Conservation (phyloP, 2,888 invertebrate genomes). For the Cordilura impudica region DNA sequence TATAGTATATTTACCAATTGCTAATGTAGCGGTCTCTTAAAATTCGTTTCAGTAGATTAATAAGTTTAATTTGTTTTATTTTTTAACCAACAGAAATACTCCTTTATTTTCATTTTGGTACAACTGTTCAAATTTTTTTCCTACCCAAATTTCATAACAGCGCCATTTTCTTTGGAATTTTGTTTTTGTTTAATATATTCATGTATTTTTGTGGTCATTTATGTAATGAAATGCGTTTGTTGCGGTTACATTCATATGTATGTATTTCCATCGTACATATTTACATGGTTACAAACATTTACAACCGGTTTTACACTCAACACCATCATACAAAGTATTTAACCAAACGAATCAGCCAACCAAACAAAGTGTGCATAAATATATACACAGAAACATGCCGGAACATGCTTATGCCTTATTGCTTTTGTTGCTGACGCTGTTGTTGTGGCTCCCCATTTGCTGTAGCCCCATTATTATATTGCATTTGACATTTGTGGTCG, state of each 20-base stretch:
- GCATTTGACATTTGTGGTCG: constrained; percentile 65
- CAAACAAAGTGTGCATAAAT: constrained; percentile 2
- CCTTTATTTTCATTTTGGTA: background rate
- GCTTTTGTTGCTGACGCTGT: background rate
- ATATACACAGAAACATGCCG: background rate
- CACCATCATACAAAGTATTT: background rate
- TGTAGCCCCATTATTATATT: constrained; percentile 59
- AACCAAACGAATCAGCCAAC: background rate
- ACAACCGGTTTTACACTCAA: background rate
- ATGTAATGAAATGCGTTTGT: constrained; percentile 60
- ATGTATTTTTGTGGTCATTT: constrained; percentile 52
- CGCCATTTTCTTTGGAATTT: background rate
- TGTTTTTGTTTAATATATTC: constrained; percentile 26
- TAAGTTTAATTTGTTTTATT: background rate
- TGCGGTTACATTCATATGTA: constrained; percentile 57
- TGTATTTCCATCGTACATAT: constrained; percentile 31
- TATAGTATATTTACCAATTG: too few species aligned
- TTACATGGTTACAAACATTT: too few species aligned
- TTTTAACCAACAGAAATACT: constrained; percentile 11
- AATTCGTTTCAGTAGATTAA: background rate
- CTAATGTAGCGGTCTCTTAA: background rate
- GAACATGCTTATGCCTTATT: background rate
- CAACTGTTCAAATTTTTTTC: constrained; percentile 19
- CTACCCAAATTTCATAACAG: constrained; percentile 7
- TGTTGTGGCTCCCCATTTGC: constrained; percentile 35